Percentiles rank a stretch among this genome's conserved stretches.
Evolutionary conservation across 2,113 vertebrate genomes (phyloP).

Genomic region (Phyllostomus discolor): DNA sequence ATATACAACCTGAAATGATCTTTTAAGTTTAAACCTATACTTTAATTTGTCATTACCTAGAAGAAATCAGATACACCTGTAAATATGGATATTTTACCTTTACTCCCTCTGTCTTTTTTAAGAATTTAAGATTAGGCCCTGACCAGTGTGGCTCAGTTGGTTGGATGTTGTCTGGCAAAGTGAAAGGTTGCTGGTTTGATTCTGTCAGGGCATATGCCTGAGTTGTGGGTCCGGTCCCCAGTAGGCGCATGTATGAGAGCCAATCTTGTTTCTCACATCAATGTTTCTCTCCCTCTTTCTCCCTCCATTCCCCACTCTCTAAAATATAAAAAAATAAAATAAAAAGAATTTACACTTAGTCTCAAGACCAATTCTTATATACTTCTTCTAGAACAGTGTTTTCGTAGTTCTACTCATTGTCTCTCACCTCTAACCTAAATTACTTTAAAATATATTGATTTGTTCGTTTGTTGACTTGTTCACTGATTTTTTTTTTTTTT

Average conservation of each 20-base stretch:
- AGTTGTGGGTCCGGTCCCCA: not conserved
- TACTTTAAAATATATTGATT: not conserved
- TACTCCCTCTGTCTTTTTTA: not conserved
- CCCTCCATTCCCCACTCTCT: too few relatives aligned
- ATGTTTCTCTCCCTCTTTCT: too few relatives aligned
- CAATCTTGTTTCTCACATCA: not conserved
- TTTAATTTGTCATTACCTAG: constrained; percentile 31
- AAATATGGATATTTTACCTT: not conserved
- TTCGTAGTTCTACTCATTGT: not conserved
- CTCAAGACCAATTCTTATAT: not conserved
- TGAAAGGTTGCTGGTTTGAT: too few relatives aligned
- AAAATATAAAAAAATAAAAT: too few relatives aligned
- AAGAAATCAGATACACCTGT: not conserved
- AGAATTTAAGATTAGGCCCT: not conserved
- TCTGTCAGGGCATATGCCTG: too few relatives aligned
- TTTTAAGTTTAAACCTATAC: not conserved
- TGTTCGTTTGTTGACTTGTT: not conserved
- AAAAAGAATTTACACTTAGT: not conserved
- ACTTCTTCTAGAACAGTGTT: not conserved
- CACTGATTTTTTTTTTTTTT: not conserved
- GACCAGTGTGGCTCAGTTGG: too few relatives aligned
- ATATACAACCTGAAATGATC: not conserved
- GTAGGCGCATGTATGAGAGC: too few relatives aligned
- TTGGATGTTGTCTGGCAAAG: too few relatives aligned
- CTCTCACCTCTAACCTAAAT: not conserved